Evolutionary conservation across 2,797 vertebrate species (phyloP).

Genomic region (Alfaro cultratus): DNA sequence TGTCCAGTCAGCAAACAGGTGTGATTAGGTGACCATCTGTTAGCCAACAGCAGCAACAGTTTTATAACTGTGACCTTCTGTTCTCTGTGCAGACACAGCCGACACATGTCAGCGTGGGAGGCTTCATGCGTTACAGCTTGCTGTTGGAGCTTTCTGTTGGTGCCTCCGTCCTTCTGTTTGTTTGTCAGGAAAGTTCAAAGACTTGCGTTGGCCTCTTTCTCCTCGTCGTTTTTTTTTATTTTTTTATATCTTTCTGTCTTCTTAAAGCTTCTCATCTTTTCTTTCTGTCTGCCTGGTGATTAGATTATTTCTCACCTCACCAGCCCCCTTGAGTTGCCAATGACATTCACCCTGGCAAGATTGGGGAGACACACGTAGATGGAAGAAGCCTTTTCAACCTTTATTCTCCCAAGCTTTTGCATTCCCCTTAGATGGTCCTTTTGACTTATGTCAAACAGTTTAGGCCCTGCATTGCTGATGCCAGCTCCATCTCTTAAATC

Average conservation of each 20-base stretch:
- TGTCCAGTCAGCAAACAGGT: not conserved
- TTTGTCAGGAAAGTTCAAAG: conserved; percentile 50
- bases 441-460: not conserved
- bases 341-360: conserved; percentile 43
- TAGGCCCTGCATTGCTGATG: too few species aligned
- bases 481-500: too few species aligned
- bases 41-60: not conserved
- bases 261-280: conserved; percentile 21
- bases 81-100: not conserved
- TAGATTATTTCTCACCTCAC: conserved; percentile 55
- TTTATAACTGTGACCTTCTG: conserved; percentile 6
- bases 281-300: conserved; percentile 47
- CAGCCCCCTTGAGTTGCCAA: conserved; percentile 18
- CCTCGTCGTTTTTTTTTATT: too few species aligned
- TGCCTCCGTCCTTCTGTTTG: conserved; percentile 24
- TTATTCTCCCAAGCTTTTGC: conserved; percentile 18
- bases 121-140: conserved; percentile 28
- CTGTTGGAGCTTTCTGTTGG: conserved; percentile 12
- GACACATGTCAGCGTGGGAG: not conserved
- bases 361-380: conserved; percentile 26
- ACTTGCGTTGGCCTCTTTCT: conserved; percentile 16
- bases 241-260: conserved; percentile 11
- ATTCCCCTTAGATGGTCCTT: conserved; percentile 22
- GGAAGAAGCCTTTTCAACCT: conserved; percentile 10
- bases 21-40: conserved; percentile 27